Evolutionary conservation across 1,140 invertebrate genomes (phyloP), one percentile per base, ranked within the genome.

Genomic region (Mizuhopecten yessoensis): DNA sequence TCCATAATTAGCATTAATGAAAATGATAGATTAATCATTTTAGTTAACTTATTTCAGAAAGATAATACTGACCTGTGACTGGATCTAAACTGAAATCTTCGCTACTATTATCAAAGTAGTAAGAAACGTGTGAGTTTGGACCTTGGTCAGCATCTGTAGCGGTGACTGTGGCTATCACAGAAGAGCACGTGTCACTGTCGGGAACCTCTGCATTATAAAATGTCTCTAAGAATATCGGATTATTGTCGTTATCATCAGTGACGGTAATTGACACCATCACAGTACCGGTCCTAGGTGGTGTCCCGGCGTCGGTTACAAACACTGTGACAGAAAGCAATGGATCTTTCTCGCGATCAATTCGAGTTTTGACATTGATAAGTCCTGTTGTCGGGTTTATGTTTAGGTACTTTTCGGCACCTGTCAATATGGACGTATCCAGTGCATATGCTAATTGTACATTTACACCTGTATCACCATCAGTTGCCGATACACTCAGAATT

Each of bases 361-460:
- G 97, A 29, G 97, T 97, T 93, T 97, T 98, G 33, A 94, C 91
- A 34, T 88, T 89, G 33, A 96, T 91, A 11, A 98, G 97, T 0
- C 98, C 99, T 0, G 98, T 98, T 95, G 99, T 98, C 96, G 99
- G 39, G 88, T 93, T 88, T n/a, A 99, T 98, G 94, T 98, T 94
- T 98, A 99, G 95, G 92, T 94, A 96, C 87, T 87, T 92, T 88
- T 89, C 93, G 91, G 93, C 96, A 87, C 3, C 36, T 94, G 86
- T 90, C 92, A 91, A 90, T 93, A 93, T 91, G 5, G 88, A 89
- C 17, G 86, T 88, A 87, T 92, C 89, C n/a, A 94, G 91, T 23
- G 92, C 91, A 94, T 99, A 99, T 94, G 98, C 98, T 0, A 99
- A 98, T 93, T 98, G 98, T 0, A 98, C 98, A 96, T 99, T 99